A percentile compares a stretch with the other conserved stretches of the same genome.
Conservation (phyloP, 2,113 vertebrate species). For the Herpetotheres cachinnans region DNA sequence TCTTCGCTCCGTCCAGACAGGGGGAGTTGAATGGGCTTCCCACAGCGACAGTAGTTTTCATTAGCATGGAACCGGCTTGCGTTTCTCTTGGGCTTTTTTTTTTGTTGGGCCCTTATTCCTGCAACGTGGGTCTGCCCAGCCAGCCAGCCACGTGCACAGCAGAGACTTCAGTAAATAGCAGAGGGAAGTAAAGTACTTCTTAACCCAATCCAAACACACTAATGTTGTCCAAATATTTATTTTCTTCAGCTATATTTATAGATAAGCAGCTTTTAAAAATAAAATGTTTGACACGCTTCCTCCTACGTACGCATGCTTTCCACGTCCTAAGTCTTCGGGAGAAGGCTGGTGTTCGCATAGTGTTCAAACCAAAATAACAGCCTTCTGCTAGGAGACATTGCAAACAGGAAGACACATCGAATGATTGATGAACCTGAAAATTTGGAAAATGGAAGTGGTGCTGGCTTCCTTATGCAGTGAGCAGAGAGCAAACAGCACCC, state of each 20-base stretch:
- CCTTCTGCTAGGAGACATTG: background rate
- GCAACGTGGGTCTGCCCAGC: background rate
- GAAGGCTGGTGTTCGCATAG: background rate
- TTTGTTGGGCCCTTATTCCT: background rate
- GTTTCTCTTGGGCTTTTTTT: background rate
- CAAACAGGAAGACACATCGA: accelerated
- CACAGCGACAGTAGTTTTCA: accelerated
- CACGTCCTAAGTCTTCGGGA: background rate
- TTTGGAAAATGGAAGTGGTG: accelerated
- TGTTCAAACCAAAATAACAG: background rate
- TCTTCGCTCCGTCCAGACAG: background rate
- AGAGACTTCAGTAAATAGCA: background rate
- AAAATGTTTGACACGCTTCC: background rate
- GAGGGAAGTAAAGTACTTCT: background rate
- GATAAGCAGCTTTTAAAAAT: constrained; percentile 22
- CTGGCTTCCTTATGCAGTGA: background rate
- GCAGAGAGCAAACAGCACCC: background rate
- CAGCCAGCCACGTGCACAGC: background rate
- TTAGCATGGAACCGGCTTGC: accelerated
- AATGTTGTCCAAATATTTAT: background rate
- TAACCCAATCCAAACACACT: background rate
- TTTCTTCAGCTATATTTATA: background rate
- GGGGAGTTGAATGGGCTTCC: background rate
- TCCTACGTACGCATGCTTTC: accelerated
- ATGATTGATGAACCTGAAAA: background rate